These are phyloP conservation scores for Lutraria lutraria DNA, from an alignment of 2,888 invertebrate species.

Conservation along the genomic window DNA sequence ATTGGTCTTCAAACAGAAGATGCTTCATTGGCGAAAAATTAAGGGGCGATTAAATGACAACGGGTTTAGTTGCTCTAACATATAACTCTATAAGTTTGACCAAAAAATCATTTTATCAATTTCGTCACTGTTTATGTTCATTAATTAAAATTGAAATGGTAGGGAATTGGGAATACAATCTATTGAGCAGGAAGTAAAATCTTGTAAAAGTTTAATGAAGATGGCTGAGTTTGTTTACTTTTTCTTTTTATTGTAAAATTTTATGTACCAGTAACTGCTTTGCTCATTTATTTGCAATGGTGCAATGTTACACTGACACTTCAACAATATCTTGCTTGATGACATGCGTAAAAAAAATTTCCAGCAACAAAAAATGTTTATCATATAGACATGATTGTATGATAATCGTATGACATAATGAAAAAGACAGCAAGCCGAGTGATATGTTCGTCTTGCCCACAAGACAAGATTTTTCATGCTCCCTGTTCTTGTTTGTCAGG, in stretches of 20 bases:
- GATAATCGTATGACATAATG: constrained; percentile 28
- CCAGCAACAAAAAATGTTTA: constrained; percentile 13
- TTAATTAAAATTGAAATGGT: no score
- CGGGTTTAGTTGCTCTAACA: not conserved
- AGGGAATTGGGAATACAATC: no score
- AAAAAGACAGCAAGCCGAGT: constrained; percentile 30
- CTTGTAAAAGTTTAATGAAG: not conserved
- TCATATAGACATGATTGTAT: constrained; percentile 8
- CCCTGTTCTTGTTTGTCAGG: constrained; percentile 44
- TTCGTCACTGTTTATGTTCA: not conserved
- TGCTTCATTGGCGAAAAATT: not conserved
- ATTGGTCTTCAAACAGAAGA: not conserved
- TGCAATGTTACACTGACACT: constrained; percentile 8
- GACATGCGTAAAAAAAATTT: constrained; percentile 14
- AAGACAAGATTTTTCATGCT: constrained; percentile 25
- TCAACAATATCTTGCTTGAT: constrained; percentile 21
- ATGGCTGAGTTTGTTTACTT: not conserved
- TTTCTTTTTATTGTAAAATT: not conserved
- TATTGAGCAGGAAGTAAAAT: no score
- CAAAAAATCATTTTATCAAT: not conserved
- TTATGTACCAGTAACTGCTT: not conserved
- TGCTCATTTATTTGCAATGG: not conserved
- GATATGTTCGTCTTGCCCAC: constrained; percentile 21
- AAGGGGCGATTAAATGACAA: no score
- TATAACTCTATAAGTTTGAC: not conserved